Base-by-base conservation (phyloP, 2,797 vertebrate genomes). In the Schizothorax lantsangensis region DNA sequence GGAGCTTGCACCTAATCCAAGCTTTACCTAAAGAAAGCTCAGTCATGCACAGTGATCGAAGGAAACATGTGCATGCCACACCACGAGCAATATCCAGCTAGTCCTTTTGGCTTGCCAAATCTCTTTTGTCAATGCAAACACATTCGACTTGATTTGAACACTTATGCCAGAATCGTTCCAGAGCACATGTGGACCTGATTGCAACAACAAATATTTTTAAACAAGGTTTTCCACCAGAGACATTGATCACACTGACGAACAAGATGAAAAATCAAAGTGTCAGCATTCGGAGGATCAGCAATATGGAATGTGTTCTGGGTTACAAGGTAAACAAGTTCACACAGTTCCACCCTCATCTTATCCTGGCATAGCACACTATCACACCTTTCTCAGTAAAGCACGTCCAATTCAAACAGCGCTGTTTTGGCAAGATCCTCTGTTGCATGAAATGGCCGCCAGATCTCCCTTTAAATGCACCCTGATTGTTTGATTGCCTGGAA, bases 131-230 rank as follows among this genome's bases (percentile, higher is more conserved):
- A 78, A 72, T 17, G 47, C 59, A 82, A 81, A 84, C 87, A 86
- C 59, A 47, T 75, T 71, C 33, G 11, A 84, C 6, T 64, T 49
- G n/a, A 86, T 81, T 88, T 79, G 26, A 30, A 84, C 12, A 30
- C n/a, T 68, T 81, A 52, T 5, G n/a, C 30, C 54, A 59, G 38
- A 69, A 11, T 68, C 6, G 2, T 81, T 84, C 75, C 57, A 89
- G 75, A 36, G 30, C 26, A 88, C 87, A 90, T 86, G 83, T 88
- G 82, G 85, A 87, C 85, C 72, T 89, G 78, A 89, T 88, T 89
- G 54, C 75, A 38, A 57, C 79, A 88, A 80, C 79, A 81, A 86
- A 80, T 79, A 79, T 81, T 73, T 80, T 81, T 52, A 73, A 82
- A 88, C 64, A 38, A 57, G 47, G 45, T 81, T 88, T 87, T 86